These are phyloP conservation scores for Pseudolycoriella hygida DNA, from an alignment of 2,888 invertebrate species.

Conservation along the genomic window DNA sequence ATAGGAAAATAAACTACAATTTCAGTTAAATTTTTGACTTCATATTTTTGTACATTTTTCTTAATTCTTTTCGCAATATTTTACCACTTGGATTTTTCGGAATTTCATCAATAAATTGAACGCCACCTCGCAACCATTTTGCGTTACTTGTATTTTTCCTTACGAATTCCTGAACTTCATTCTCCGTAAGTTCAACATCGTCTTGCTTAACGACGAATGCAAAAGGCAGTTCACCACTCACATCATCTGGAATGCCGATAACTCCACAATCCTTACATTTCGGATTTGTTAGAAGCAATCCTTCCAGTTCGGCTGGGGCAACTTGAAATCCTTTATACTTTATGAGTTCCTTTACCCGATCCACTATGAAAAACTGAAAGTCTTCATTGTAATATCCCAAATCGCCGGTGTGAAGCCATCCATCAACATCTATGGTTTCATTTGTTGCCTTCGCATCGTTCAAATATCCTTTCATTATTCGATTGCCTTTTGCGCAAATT, in stretches of 20 bases:
- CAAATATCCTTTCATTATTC: slow-evolving; percentile 72
- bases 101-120: slow-evolving; percentile 49
- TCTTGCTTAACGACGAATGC: slow-evolving; percentile 48
- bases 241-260: slow-evolving; percentile 56
- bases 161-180: not conserved
- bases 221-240: slow-evolving; percentile 54
- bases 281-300: slow-evolving; percentile 49
- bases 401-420: slow-evolving; percentile 66
- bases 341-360: slow-evolving; percentile 74
- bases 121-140: slow-evolving; percentile 57
- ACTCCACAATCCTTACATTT: slow-evolving; percentile 65
- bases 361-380: slow-evolving; percentile 34
- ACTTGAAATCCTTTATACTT: slow-evolving; percentile 80
- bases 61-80: slow-evolving; percentile 42
- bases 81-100: slow-evolving; percentile 66
- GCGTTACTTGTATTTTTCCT: no score
- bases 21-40: slow-evolving; percentile 1
- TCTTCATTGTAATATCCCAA: slow-evolving; percentile 65
- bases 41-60: not conserved
- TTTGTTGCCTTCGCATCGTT: slow-evolving; percentile 48
- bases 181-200: slow-evolving; percentile 12
- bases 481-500: slow-evolving; percentile 63
- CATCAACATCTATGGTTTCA: slow-evolving; percentile 46
- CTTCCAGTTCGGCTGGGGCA: slow-evolving; percentile 78
- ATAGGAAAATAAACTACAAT: no score